Evolutionary conservation across 2,797 vertebrate genomes (phyloP).

Genomic region (Danio jaintianensis): DNA sequence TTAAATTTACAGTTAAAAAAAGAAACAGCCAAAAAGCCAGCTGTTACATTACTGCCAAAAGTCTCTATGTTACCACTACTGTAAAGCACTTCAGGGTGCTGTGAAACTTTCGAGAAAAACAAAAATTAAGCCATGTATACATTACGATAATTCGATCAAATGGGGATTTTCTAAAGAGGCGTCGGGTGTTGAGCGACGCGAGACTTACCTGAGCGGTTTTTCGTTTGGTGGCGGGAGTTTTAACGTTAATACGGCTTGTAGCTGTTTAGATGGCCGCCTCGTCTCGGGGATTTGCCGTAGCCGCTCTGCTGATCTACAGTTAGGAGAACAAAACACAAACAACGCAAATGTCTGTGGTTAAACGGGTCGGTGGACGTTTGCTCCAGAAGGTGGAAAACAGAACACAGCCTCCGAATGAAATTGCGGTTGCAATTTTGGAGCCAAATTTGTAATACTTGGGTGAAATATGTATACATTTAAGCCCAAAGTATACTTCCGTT

Average conservation of each 20-base stretch:
- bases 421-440: neutral
- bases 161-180: conserved; percentile 61
- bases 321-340: conserved; percentile 63
- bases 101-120: conserved; percentile 90
- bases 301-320: conserved; percentile 93
- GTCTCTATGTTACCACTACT: conserved; percentile 93
- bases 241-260: conserved; percentile 99
- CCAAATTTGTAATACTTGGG: conserved; percentile 29
- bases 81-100: conserved; percentile 98
- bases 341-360: conserved; percentile 51
- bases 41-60: conserved; percentile 90
- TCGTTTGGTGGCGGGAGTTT: conserved; percentile 75
- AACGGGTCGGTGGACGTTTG: conserved; percentile 28
- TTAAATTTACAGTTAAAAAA: conserved; percentile 97
- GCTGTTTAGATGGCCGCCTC: conserved; percentile 98
- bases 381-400: neutral
- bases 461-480: conserved; percentile 55
- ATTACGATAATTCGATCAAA: conserved; percentile 80
- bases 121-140: conserved; percentile 82
- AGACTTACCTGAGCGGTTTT: conserved; percentile 88
- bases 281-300: conserved; percentile 97
- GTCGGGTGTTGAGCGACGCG: conserved; percentile 52
- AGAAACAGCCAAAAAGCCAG: conserved; percentile 91
- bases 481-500: neutral
- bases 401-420: conserved; percentile 8